A percentile compares a stretch with the other conserved stretches of the same genome.
Evolutionary conservation across 2,113 vertebrate species (phyloP).

Genomic region (Corynorhinus townsendii): DNA sequence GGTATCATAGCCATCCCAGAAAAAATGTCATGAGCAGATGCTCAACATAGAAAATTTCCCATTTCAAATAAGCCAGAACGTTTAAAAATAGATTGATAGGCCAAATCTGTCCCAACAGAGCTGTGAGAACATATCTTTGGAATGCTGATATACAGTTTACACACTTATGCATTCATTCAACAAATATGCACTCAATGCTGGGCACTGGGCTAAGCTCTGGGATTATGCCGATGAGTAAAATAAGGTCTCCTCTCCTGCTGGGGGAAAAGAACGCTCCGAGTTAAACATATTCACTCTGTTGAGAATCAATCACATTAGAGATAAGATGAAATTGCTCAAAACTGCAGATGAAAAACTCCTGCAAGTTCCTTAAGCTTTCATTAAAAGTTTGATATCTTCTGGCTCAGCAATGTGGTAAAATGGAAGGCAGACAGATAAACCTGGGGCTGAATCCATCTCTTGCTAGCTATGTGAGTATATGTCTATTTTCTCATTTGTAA

Average conservation of each 20-base stretch:
- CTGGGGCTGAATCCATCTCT: not conserved
- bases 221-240: conserved; percentile 14
- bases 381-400: conserved; percentile 40
- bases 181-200: conserved; percentile 10
- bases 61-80: conserved; percentile 43
- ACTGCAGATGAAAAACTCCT: conserved; percentile 50
- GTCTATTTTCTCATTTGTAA: not conserved
- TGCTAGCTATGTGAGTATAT: not conserved
- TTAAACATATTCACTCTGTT: conserved; percentile 43
- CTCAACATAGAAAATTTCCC: conserved; percentile 57
- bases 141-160: conserved; percentile 15
- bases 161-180: not conserved
- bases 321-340: conserved; percentile 52
- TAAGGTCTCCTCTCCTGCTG: not conserved
- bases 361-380: conserved; percentile 44
- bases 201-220: not conserved
- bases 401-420: conserved; percentile 19
- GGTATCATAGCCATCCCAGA: conserved; percentile 32
- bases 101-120: conserved; percentile 26
- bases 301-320: conserved; percentile 31
- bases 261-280: not conserved
- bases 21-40: conserved; percentile 55
- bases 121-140: conserved; percentile 9
- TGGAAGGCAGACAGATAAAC: conserved; percentile 27
- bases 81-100: conserved; percentile 62